A percentile compares a stretch with the other conserved stretches of the same genome.
Conservation (phyloP, 2,888 invertebrate genomes). For the Abrostola triplasia region DNA sequence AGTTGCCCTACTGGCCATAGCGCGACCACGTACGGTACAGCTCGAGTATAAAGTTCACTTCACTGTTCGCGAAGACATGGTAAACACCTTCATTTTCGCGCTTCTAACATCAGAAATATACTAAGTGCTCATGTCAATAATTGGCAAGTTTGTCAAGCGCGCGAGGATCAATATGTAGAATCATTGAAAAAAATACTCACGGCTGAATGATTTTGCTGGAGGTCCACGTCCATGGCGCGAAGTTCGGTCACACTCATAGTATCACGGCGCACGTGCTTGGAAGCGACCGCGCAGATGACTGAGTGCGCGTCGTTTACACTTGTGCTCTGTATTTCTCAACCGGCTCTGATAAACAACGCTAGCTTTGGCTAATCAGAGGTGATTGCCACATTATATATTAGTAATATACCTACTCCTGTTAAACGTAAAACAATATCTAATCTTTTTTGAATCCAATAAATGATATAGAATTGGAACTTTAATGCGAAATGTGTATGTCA, state of each 20-base stretch:
- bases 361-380: slow-evolving; percentile 71
- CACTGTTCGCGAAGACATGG: slow-evolving; percentile 63
- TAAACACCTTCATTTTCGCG: slow-evolving; percentile 62
- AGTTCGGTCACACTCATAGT: slow-evolving; percentile 48
- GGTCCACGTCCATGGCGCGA: slow-evolving; percentile 61
- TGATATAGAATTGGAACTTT: slow-evolving; percentile 6
- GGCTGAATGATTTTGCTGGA: slow-evolving; percentile 60
- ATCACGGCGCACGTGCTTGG: slow-evolving; percentile 64
- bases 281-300: slow-evolving; percentile 65
- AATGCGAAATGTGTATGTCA: slow-evolving; percentile 10
- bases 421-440: slow-evolving; percentile 46
- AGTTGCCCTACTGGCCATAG: slow-evolving; percentile 73
- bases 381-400: slow-evolving; percentile 61
- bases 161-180: slow-evolving; percentile 8
- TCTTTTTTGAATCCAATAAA: slow-evolving; percentile 24
- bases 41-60: slow-evolving; percentile 83
- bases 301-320: slow-evolving; percentile 65
- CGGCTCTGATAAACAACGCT: slow-evolving; percentile 74
- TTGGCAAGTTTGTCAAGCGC: slow-evolving; percentile 8
- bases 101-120: slow-evolving; percentile 26
- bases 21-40: slow-evolving; percentile 71
- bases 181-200: slow-evolving; percentile 62
- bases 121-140: slow-evolving; percentile 18
- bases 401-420: slow-evolving; percentile 34
- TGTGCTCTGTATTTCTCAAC: slow-evolving; percentile 67